Base-by-base conservation (phyloP, 2,888 invertebrate species). In the Heteromyza rotundicornis region DNA sequence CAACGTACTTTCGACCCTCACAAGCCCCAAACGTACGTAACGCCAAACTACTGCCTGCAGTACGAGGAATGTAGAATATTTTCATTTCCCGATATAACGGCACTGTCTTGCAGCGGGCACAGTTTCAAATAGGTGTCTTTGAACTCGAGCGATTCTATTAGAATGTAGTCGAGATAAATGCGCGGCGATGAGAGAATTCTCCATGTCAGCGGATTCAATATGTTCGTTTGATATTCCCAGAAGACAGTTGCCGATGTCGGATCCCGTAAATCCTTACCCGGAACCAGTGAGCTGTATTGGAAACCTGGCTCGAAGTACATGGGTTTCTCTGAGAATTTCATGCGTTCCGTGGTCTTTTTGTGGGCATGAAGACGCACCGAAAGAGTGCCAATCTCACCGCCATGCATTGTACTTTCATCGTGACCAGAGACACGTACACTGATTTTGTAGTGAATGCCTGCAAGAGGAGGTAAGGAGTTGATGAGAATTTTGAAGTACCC, bases 201-300 rank as follows among this genome's bases (percentile, higher is more conserved):
- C 94, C 94, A 94, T 0, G 94, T 93, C 67, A 94, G 86, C 0
- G 94, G 92, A 82, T 94, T 94, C 70, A 93, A 87, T 20, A 92
- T 80, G 65, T 89, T 92, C 2, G 90, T 90, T 72, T 90, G 89
- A 72, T 92, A 93, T 72, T 89, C 89, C 92, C 92, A 94, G 72
- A 89, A 88, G 1, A 93, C 87, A 67, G 90, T 87, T 0, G 90
- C 89, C 1, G 89, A 87, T 62, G 87, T 85, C 2, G 92, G 87
- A 27, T 88, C 86, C 0, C 89, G 89, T 0, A 92, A 86, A 66
- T 89, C 87, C 57, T 87, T 86, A 0, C 90, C 89, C 0, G 91
- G 86, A 17, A 92, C 84, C 68, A 94, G 87, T 32, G 88, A 85
- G 1, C 86, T 89, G 74, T 92, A 90, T 10, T 85, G 80, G 22